Conservation (phyloP, 1,140 invertebrate species). For the Danaus plexippus region DNA sequence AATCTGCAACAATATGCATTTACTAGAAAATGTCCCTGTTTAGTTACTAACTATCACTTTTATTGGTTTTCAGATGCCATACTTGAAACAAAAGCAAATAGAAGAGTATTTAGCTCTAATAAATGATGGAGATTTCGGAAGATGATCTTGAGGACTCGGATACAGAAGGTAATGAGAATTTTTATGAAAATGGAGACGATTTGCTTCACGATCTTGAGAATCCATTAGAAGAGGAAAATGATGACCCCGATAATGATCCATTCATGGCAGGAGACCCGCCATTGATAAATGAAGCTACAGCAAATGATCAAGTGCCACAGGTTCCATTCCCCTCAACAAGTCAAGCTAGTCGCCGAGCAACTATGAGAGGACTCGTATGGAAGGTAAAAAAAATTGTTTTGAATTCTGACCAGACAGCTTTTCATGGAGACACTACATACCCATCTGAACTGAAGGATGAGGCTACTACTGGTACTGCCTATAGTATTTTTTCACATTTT, state of each 20-base stretch:
- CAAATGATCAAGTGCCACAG: constrained; percentile 31
- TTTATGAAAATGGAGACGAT: constrained; percentile 35
- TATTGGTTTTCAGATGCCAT: constrained; percentile 13
- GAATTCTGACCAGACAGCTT: constrained; percentile 34
- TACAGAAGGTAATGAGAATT: constrained; percentile 2
- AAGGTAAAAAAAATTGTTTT: constrained; percentile 34
- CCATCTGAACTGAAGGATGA: constrained; percentile 32
- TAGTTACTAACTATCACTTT: constrained; percentile 30
- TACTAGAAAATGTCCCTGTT: constrained; percentile 29
- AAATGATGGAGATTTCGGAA: too few species aligned
- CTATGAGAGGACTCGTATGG: constrained; percentile 24
- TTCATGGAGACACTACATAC: constrained; percentile 32
- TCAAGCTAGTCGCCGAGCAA: too few species aligned
- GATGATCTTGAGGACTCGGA: too few species aligned
- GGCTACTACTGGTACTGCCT: constrained; percentile 24
- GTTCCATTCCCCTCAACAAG: constrained; percentile 26
- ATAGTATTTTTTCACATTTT: constrained; percentile 18
- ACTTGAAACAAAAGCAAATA: too few species aligned
- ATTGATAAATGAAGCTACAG: constrained; percentile 35
- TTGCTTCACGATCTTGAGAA: constrained; percentile 39
- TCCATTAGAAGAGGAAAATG: constrained; percentile 33
- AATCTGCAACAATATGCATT: constrained; percentile 35
- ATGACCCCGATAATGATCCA: constrained; percentile 32
- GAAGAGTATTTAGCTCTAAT: too few species aligned
- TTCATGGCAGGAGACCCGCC: constrained; percentile 33